phyloP scores from a whole-genome alignment of 2,888 invertebrate genomes.

The Tinea semifulvella region DNA sequence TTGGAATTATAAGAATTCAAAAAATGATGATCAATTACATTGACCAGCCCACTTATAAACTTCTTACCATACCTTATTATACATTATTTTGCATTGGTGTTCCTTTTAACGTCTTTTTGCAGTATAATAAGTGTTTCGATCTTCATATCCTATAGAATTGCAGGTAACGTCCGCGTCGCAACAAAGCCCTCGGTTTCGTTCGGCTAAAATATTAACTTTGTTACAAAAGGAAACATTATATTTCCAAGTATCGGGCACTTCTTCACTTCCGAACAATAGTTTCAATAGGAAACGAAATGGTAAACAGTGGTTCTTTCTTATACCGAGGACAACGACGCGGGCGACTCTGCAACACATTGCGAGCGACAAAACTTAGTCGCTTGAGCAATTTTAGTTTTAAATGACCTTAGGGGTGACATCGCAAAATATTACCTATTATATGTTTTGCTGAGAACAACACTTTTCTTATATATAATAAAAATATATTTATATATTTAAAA shows the following conservation, averaged over 20 bases:
- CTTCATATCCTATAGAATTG: conserved; percentile 28
- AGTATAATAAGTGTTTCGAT: conserved; percentile 32
- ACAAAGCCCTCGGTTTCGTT: conserved; percentile 54
- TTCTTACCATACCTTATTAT: conserved; percentile 7
- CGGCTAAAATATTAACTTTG: conserved; percentile 63
- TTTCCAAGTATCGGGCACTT: conserved; percentile 58
- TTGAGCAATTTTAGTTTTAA: too few relatives aligned
- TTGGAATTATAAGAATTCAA: neutral
- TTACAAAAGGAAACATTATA: conserved; percentile 59
- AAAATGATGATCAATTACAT: conserved; percentile 41
- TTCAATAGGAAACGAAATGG: conserved; percentile 61
- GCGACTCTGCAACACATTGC: conserved; percentile 1
- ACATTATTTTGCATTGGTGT: conserved; percentile 34
- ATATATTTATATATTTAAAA: too few relatives aligned
- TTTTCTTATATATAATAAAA: too few relatives aligned
- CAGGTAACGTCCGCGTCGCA: conserved; percentile 49
- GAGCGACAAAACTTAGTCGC: neutral
- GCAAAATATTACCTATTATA: too few relatives aligned
- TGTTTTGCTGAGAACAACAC: too few relatives aligned
- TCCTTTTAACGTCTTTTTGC: conserved; percentile 35
- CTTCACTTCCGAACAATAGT: conserved; percentile 63
- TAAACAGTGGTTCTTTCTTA: conserved; percentile 51
- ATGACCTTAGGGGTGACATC: too few relatives aligned
- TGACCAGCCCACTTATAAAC: conserved; percentile 41
- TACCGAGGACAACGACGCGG: conserved; percentile 31